Percentiles rank a stretch among this genome's conserved stretches.
phyloP scores from a whole-genome alignment of 1,140 invertebrate species.

The Archegozetes longisetosus region DNA sequence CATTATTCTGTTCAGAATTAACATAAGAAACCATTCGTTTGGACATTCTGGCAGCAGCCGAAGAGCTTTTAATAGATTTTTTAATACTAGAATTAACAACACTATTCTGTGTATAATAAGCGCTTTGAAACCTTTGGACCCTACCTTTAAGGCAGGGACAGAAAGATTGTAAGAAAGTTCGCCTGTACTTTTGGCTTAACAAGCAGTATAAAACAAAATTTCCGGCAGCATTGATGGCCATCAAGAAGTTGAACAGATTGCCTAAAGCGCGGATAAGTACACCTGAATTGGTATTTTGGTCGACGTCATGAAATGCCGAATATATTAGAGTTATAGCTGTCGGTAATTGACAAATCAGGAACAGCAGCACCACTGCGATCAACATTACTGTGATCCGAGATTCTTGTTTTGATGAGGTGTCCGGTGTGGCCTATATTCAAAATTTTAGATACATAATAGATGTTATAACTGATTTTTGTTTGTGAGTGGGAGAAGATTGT shows the following conservation, averaged over 20 bases:
- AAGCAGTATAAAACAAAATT: slow-evolving; percentile 64
- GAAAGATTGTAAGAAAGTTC: slow-evolving; percentile 47
- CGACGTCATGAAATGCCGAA: slow-evolving; percentile 31
- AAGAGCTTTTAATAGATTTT: not conserved
- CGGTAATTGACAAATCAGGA: slow-evolving; percentile 52
- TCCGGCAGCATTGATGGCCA: slow-evolving; percentile 46
- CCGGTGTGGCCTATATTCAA: slow-evolving; percentile 23
- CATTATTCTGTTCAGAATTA: too few species aligned
- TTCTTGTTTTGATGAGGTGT: slow-evolving; percentile 37
- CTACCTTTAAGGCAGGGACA: slow-evolving; percentile 30
- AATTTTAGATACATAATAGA: too few species aligned
- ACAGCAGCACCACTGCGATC: slow-evolving; percentile 54
- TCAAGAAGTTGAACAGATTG: slow-evolving; percentile 54
- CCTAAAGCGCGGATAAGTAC: slow-evolving; percentile 37
- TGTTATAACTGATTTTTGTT: too few species aligned
- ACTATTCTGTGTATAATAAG: not conserved
- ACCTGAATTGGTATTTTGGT: slow-evolving; percentile 25
- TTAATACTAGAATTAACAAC: not conserved
- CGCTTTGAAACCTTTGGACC: not conserved
- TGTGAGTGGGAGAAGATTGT: too few species aligned
- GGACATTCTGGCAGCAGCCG: not conserved
- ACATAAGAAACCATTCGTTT: not conserved
- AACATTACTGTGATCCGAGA: slow-evolving; percentile 56
- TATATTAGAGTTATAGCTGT: slow-evolving; percentile 41
- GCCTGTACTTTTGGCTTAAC: slow-evolving; percentile 54